Evolutionary conservation across 2,113 vertebrate genomes (phyloP).

Genomic region (Tichodroma muraria): DNA sequence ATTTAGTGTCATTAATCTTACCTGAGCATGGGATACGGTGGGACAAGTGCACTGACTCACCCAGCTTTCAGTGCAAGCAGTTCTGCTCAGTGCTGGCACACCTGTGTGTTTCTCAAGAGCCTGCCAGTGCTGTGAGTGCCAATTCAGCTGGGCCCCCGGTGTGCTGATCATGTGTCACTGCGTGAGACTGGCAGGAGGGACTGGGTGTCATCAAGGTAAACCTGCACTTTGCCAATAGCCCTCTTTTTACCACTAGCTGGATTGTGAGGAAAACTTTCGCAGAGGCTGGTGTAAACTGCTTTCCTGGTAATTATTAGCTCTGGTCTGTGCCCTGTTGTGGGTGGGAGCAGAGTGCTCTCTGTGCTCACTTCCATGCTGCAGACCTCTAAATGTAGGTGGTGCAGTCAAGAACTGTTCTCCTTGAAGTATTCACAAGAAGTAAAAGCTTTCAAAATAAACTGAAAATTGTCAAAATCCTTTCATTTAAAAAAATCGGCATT

Average conservation of each 20-base stretch:
- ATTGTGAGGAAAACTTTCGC: not conserved
- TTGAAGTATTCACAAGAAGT: not conserved
- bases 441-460: not conserved
- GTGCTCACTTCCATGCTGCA: not conserved
- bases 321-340: not conserved
- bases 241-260: not conserved
- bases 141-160: not conserved
- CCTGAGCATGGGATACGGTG: not conserved
- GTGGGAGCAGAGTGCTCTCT: not conserved
- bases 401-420: not conserved
- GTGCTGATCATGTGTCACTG: fast-evolving
- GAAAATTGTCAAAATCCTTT: not conserved
- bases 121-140: not conserved
- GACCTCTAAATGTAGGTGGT: not conserved
- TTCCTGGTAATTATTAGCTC: not conserved
- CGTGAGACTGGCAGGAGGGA: not conserved
- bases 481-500: not conserved
- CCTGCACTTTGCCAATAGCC: not conserved
- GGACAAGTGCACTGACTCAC: not conserved
- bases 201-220: not conserved
- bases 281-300: not conserved
- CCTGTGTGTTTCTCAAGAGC: not conserved
- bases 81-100: not conserved
- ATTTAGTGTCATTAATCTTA: slow-evolving; percentile 14
- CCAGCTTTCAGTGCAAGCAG: not conserved